Evolutionary conservation across 2,888 invertebrate species (phyloP), one percentile per base, ranked within the genome.

Genomic region (Erannis defoliaria): DNA sequence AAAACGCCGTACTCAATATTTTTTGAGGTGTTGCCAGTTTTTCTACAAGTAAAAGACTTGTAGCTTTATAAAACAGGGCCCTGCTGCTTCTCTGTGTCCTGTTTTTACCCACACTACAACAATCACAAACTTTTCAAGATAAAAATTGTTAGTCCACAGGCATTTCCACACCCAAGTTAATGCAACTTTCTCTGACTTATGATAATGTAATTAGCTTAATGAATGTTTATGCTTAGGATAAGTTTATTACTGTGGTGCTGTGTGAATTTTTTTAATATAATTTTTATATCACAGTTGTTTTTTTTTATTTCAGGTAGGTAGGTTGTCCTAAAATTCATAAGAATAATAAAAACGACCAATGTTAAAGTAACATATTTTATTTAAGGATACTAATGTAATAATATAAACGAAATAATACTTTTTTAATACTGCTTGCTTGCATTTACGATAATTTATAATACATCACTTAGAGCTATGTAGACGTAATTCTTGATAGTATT

Each of bases 201-300:
- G 26, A 2, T 26, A 26, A 8, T 26, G 26, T 26, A 26, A 26
- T 26, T 26, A 26, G 26, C 26, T 26, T 26, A 26, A 26, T 0
- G 8, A 26, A 4, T 26, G 26, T 26, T 26, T 6, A 26, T 26
- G 26, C 26, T 26, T 26, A 48, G 55, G 38, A 49, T 58, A 43
- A 18, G 29, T 60, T 21, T 43, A 61, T 50, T 49, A 55, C 29
- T 62, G 49, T 29, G 70, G 70, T 67, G 67, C 67, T 70, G 51
- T 53, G 55, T 61, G 46, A 46, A 46, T 19, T 19, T 19, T 31
- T 46, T 42, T 49, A 18, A 49, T 55, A 55, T 55, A 37, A 55
- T 55, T 31, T 51, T 50, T 21, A 21, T 29, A 49, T 21, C 14
- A 40, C 14, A 40, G 42, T 38, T 38, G 23, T 29, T 1, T 38